phyloP scores from a whole-genome alignment of 2,113 vertebrate species.

The Malurus alboscapulatus region DNA sequence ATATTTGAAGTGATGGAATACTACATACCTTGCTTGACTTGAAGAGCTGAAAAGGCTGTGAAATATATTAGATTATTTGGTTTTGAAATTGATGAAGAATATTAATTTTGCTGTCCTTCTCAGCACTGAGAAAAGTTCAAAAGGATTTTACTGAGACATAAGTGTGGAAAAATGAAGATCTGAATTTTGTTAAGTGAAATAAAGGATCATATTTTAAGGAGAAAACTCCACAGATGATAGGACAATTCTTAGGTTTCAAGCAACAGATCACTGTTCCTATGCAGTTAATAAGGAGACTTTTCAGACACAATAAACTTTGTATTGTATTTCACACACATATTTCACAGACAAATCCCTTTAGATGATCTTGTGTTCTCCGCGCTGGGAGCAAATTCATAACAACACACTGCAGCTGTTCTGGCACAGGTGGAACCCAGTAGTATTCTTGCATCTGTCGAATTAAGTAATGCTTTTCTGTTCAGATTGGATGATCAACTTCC shows the following conservation, averaged over 20 bases:
- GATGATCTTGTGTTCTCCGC: neutral
- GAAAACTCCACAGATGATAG: neutral
- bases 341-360: neutral
- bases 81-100: neutral
- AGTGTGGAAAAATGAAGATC: neutral
- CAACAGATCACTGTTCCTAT: neutral
- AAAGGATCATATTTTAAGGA: neutral
- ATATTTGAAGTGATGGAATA: neutral
- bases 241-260: neutral
- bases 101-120: neutral
- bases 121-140: neutral
- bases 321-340: neutral
- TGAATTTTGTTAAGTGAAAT: neutral
- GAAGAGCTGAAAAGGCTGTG: neutral
- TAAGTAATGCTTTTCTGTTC: neutral
- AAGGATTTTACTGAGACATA: neutral
- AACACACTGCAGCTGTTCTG: neutral
- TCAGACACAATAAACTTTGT: neutral
- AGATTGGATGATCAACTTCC: neutral
- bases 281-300: neutral
- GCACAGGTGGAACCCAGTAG: neutral
- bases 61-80: neutral
- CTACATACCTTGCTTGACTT: neutral
- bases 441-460: neutral
- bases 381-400: neutral